Percentiles rank a stretch among this genome's conserved stretches.
These are phyloP conservation scores for Percopsis omiscomaycus DNA, from an alignment of 2,797 vertebrate species.

Conservation along the genomic window DNA sequence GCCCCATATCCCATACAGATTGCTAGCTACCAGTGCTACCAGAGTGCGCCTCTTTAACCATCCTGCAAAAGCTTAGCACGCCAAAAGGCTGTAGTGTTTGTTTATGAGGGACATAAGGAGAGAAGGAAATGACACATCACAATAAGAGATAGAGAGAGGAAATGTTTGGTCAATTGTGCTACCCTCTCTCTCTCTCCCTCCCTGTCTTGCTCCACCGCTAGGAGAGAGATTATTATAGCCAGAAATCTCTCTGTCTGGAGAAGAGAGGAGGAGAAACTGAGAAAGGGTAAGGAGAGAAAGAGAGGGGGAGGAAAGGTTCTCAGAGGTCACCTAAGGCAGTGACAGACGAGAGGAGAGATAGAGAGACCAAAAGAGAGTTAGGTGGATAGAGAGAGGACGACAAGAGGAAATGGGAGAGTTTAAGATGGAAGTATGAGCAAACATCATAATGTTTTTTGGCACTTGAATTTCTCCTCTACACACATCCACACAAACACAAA, in stretches of 20 bases:
- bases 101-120: neutral
- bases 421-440: slow-evolving; percentile 30
- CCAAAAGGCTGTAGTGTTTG: too few relatives aligned
- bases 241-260: neutral
- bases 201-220: too few relatives aligned
- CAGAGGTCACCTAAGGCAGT: too few relatives aligned
- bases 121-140: neutral
- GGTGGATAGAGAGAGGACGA: neutral
- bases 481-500: slow-evolving; percentile 24
- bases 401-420: neutral
- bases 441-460: slow-evolving; percentile 46
- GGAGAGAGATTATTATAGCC: too few relatives aligned
- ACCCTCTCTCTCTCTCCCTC: too few relatives aligned
- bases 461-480: slow-evolving; percentile 33
- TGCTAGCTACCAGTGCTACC: too few relatives aligned
- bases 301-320: neutral
- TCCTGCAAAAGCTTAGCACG: too few relatives aligned
- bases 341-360: neutral
- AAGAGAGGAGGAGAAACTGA: neutral
- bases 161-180: neutral
- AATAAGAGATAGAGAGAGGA: neutral
- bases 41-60: too few relatives aligned
- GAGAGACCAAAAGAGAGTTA: neutral
- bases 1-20: too few relatives aligned
- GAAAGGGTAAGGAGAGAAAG: neutral